Base-by-base conservation (phyloP, 2,113 vertebrate species). In the Thermophis baileyi region DNA sequence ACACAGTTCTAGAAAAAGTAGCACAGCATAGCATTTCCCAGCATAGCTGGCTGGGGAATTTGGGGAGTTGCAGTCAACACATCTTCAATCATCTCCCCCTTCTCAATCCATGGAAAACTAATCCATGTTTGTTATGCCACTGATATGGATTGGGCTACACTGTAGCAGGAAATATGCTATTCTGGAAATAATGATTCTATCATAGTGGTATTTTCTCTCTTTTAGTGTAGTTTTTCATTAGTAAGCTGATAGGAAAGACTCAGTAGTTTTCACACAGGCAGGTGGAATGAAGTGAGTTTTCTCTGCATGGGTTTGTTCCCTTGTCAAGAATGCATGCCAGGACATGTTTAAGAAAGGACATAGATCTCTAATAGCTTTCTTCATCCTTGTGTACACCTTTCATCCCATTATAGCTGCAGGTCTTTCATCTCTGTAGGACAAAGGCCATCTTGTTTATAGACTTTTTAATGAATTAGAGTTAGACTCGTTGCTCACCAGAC, bases 361-460 rank as follows among this genome's bases (percentile, higher is more conserved):
- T 49, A 96, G 97, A 96, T 96, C 96, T 95, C 86, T 94, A 97
- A 95, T 85, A 96, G 95, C 96, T 97, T 96, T 96, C 95, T 95
- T 98, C 96, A 95, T 95, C 93, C 7, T 96, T 57, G 94, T 95
- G 94, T 96, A 97, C 97, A 97, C 97, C 98, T 98, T 98, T 97
- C 96, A 98, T 97, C 97, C 96, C 95, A 96, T 96, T 97, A 94
- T 95, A 93, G 96, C 95, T 95, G 53, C 94, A 0, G 4, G 94
- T 92, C 97, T 98, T 97, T 98, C 98, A 97, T 98, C 97, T 98
- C 89, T 87, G 85, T 93, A 91, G 97, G 97, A 98, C 97, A 98
- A 98, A 98, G 97, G 92, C 97, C 25, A 81, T 96, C 96, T 97
- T 98, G 97, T 98, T 97, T 97, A 95, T 95, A 94, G 96, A 96